Percentiles rank a stretch among this genome's conserved stretches.
Conservation (phyloP, 2,888 invertebrate genomes). For the Halictus ligatus region DNA sequence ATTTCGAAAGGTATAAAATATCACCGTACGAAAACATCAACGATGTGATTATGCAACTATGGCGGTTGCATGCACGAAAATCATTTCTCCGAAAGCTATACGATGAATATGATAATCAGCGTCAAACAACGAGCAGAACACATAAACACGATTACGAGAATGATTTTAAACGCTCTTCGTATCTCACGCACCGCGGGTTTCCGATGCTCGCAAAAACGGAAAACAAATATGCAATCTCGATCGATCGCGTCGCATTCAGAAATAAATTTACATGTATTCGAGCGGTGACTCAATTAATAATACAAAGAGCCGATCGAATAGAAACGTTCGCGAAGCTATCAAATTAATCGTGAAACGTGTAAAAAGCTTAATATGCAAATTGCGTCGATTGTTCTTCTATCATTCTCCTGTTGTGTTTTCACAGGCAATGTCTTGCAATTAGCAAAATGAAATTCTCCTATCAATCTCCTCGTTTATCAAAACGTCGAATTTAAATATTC, state of each 20-base stretch:
- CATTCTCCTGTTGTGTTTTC: not conserved
- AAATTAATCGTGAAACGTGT: not conserved
- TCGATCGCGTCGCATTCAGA: not conserved
- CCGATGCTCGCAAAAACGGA: not conserved
- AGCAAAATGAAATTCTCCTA: not conserved
- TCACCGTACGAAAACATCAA: not conserved
- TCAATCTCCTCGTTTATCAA: not conserved
- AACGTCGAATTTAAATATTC: not conserved
- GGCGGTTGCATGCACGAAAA: not conserved
- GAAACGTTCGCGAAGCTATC: not conserved
- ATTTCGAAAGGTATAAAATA: not conserved
- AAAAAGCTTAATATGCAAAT: conserved; percentile 7
- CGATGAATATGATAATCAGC: not conserved
- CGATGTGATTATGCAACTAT: not conserved
- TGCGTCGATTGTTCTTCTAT: conserved; percentile 4
- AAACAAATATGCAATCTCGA: not conserved
- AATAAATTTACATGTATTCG: conserved; percentile 7
- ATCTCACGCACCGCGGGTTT: not conserved
- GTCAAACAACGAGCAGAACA: not conserved
- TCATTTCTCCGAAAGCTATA: not conserved
- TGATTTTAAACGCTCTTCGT: not conserved
- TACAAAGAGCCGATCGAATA: not conserved
- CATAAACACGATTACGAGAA: not conserved
- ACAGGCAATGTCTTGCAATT: not conserved
- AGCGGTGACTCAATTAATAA: not conserved